These are phyloP conservation scores for Charadrius vociferus DNA, from an alignment of 2,113 vertebrate species.

Conservation along the genomic window DNA sequence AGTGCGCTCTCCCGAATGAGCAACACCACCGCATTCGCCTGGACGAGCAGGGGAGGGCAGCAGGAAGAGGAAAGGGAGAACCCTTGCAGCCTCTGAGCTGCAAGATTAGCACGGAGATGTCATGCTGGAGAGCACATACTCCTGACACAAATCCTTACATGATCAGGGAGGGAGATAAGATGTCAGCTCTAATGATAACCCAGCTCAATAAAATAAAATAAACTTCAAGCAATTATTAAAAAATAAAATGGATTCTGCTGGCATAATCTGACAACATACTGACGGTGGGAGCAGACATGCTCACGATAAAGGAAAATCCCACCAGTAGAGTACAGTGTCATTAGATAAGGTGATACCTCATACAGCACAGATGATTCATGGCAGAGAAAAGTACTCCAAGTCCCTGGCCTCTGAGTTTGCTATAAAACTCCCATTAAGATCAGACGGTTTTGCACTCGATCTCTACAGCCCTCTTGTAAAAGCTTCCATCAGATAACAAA, in stretches of 20 bases:
- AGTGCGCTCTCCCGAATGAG: constrained; percentile 66
- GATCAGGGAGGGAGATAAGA: not conserved
- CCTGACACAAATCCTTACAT: not conserved
- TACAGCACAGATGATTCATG: not conserved
- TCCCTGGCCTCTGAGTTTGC: not conserved
- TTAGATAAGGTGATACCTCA: not conserved
- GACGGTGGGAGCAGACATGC: not conserved
- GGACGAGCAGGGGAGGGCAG: constrained; percentile 67
- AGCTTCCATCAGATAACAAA: not conserved
- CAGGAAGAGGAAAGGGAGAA: not conserved
- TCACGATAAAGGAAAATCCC: not conserved
- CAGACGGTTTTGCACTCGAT: not conserved
- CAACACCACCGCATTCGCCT: constrained; percentile 54
- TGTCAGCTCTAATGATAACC: not conserved
- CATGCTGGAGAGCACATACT: not conserved
- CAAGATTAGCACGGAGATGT: not conserved
- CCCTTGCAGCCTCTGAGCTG: rapidly evolving
- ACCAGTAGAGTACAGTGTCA: not conserved
- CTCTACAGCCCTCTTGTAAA: not conserved
- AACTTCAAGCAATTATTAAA: constrained; percentile 36
- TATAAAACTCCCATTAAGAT: not conserved
- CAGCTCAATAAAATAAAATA: not conserved
- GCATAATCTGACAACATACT: constrained; percentile 21
- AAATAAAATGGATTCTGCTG: constrained; percentile 2
- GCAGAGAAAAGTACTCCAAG: not conserved